phyloP scores from a whole-genome alignment of 2,113 vertebrate genomes.

The Fulica atra region DNA sequence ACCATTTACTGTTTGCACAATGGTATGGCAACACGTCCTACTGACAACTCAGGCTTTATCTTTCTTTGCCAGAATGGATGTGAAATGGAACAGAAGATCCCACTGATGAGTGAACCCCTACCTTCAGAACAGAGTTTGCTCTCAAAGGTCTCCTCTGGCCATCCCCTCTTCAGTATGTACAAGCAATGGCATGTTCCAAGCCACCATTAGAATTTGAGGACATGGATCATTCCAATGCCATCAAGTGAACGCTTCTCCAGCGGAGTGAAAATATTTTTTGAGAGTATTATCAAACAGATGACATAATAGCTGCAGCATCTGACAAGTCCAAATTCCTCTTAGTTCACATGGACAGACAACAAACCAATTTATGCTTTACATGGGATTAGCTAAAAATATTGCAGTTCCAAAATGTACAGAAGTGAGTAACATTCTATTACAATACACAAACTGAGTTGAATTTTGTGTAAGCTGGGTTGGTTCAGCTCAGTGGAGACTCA shows the following conservation, averaged over 20 bases:
- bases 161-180: background rate
- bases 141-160: background rate
- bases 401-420: background rate
- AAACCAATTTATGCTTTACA: background rate
- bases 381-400: background rate
- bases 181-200: no score
- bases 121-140: background rate
- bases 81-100: background rate
- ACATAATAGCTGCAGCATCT: background rate
- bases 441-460: background rate
- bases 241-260: background rate
- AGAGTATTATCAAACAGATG: background rate
- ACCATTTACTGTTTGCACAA: background rate
- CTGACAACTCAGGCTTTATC: no score
- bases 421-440: background rate
- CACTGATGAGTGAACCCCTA: background rate
- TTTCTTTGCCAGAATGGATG: background rate
- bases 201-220: background rate
- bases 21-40: rapidly evolving
- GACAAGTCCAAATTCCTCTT: background rate
- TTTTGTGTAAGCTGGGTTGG: background rate
- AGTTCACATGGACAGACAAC: background rate
- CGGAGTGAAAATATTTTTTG: background rate
- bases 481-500: background rate
- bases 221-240: background rate